Base-by-base conservation (phyloP, 2,888 invertebrate species). In the Ochropleura plecta region DNA sequence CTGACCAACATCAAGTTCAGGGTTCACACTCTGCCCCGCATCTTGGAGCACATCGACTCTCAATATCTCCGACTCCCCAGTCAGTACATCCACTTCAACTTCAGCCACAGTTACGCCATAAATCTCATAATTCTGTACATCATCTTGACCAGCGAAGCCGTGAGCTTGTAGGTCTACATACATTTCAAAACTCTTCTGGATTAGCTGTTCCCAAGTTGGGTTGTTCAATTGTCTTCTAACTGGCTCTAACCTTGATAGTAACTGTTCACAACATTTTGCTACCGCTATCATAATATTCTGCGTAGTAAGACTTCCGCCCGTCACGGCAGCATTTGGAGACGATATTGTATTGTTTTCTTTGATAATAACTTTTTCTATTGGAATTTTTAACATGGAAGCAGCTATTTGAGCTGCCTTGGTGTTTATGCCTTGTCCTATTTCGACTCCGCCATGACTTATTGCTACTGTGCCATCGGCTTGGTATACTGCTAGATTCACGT, bases 371-470 rank as follows among this genome's bases (percentile, higher is more conserved):
- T 97, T 96, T 0, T 97, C 96, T 68, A 98, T 78, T 0, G 97
- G 96, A 75, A 98, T 97, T 0, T 97, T 97, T 5, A 98, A 92
- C 18, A 96, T 95, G 84, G 97, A 96, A 0, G 98, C 98, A 77
- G 97, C 97, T 7, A 97, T 97, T 94, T 98, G 98, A 12, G 97
- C 96, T 7, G 97, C 97, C 97, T 97, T 94, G 2, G 98, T 98
- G 81, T 98, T 94, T 69, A 98, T 96, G 0, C 98, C 98, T 95
- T 98, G 98, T 0, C 98, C 98, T 90, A 97, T 97, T 94, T 97
- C 98, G 42, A 97, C 93, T 2, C 97, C 97, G 49, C 97, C 97
- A 79, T 98, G 97, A 3, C 97, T 92, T 42, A 98, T 95, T 4
- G 97, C 94, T 3, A 98, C 97, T 5, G 97, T 96, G 0, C 97